These are phyloP conservation scores for Unio delphinus DNA, from an alignment of 2,888 invertebrate species.

Conservation along the genomic window DNA sequence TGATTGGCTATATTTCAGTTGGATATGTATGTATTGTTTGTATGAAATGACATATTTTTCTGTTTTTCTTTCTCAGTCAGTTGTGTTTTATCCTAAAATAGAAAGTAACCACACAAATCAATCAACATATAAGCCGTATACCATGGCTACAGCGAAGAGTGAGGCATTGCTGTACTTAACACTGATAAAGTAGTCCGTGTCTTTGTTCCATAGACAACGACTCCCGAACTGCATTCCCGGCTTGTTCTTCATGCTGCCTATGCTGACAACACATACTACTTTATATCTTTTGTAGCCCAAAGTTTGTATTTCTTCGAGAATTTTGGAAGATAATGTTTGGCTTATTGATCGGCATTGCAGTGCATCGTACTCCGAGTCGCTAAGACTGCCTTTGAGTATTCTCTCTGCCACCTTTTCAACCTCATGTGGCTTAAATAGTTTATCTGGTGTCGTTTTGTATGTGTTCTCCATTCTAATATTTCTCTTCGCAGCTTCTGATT, in stretches of 20 bases:
- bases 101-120: slow-evolving; percentile 6
- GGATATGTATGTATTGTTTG: too few relatives aligned
- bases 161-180: slow-evolving; percentile 63
- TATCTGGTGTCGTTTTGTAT: slow-evolving; percentile 34
- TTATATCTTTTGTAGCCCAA: slow-evolving; percentile 55
- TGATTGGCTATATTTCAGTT: too few relatives aligned
- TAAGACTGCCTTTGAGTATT: slow-evolving; percentile 39
- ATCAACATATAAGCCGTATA: slow-evolving; percentile 61
- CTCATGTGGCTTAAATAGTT: slow-evolving; percentile 23
- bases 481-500: slow-evolving; percentile 11
- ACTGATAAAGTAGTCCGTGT: slow-evolving; percentile 66
- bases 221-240: slow-evolving; percentile 66
- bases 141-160: slow-evolving; percentile 65
- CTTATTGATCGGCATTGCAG: slow-evolving; percentile 50
- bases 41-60: too few relatives aligned
- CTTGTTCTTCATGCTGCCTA: slow-evolving; percentile 59
- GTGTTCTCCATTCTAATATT: slow-evolving; percentile 28
- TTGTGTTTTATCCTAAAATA: too few relatives aligned
- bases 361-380: slow-evolving; percentile 51
- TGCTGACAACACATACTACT: slow-evolving; percentile 63
- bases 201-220: slow-evolving; percentile 65
- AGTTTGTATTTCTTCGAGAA: slow-evolving; percentile 55
- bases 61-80: too few relatives aligned
- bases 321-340: slow-evolving; percentile 52
- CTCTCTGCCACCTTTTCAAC: slow-evolving; percentile 33